phyloP scores from a whole-genome alignment of 2,113 vertebrate genomes.

The Halichoeres trimaculatus region DNA sequence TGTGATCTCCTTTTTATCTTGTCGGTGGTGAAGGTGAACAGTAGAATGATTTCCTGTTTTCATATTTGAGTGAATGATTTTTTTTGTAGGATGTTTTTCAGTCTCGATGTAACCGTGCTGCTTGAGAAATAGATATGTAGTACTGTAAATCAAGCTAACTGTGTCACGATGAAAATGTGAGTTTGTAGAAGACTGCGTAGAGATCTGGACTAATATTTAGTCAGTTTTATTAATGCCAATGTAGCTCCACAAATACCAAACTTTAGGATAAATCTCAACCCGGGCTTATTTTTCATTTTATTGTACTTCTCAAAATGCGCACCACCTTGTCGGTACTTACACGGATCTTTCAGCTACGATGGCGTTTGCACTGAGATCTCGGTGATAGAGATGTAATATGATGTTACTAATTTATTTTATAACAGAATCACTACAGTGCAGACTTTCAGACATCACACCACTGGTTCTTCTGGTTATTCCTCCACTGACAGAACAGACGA shows the following conservation, averaged over 20 bases:
- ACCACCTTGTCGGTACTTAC: slow-evolving; percentile 81
- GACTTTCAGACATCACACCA: slow-evolving; percentile 53
- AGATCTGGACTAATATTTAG: slow-evolving; percentile 92
- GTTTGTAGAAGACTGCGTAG: slow-evolving; percentile 91
- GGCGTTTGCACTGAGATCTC: slow-evolving; percentile 95
- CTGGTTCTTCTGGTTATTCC: slow-evolving; percentile 21
- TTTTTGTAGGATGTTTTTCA: slow-evolving; percentile 73
- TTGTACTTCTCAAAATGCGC: slow-evolving; percentile 47
- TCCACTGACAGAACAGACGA: slow-evolving; percentile 64
- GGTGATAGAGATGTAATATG: slow-evolving; percentile 86
- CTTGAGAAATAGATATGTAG: slow-evolving; percentile 95
- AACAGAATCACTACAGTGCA: slow-evolving; percentile 67
- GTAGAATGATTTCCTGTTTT: slow-evolving; percentile 71
- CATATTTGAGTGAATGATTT: slow-evolving; percentile 84
- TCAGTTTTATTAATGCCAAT: slow-evolving; percentile 83
- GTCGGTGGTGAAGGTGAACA: slow-evolving; percentile 65
- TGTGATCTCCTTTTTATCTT: slow-evolving; percentile 54
- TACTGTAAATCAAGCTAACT: slow-evolving; percentile 93
- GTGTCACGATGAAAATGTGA: slow-evolving; percentile 90
- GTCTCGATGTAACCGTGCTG: slow-evolving; percentile 89
- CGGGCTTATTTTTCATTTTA: slow-evolving; percentile 50
- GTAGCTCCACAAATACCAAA: slow-evolving; percentile 82
- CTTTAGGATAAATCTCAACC: slow-evolving; percentile 64
- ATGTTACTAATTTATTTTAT: slow-evolving; percentile 97
- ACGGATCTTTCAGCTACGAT: slow-evolving; percentile 87